Conservation (phyloP, 1,140 invertebrate genomes). For the Sarcophaga bullata region DNA sequence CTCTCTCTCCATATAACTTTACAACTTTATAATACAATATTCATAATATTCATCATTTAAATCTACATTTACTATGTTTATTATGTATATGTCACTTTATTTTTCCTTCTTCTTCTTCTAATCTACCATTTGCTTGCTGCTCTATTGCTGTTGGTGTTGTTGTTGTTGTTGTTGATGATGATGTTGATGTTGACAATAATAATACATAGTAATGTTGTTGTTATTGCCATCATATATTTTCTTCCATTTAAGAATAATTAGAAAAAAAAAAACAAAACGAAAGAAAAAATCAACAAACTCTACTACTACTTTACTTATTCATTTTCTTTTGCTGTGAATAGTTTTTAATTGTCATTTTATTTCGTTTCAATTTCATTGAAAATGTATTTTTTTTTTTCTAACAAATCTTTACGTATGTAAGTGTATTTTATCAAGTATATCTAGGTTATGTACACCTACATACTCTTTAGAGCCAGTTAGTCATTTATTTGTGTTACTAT, state of each 20-base stretch:
- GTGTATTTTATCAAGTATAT: too few species aligned
- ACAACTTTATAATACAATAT: background rate
- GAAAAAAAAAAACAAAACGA: background rate
- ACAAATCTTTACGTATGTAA: too few species aligned
- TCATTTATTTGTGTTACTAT: too few species aligned
- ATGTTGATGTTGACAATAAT: background rate
- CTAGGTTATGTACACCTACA: too few species aligned
- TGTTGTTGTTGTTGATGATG: conserved; percentile 29
- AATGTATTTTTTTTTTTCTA: too few species aligned
- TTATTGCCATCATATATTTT: conserved; percentile 7
- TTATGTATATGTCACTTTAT: too few species aligned
- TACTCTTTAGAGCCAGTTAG: too few species aligned
- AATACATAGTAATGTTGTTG: background rate
- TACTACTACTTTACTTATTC: too few species aligned
- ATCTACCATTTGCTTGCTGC: background rate
- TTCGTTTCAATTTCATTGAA: background rate
- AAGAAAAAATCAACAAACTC: background rate
- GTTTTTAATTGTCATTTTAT: background rate
- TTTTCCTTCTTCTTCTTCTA: too few species aligned
- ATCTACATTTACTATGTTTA: too few species aligned
- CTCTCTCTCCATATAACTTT: background rate
- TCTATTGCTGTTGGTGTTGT: conserved; percentile 21
- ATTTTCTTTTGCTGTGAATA: too few species aligned
- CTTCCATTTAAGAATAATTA: conserved; percentile 18
- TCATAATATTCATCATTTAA: too few species aligned